Evolutionary conservation across 2,888 invertebrate genomes (phyloP).

Genomic region (Melangyna quadrimaculata): DNA sequence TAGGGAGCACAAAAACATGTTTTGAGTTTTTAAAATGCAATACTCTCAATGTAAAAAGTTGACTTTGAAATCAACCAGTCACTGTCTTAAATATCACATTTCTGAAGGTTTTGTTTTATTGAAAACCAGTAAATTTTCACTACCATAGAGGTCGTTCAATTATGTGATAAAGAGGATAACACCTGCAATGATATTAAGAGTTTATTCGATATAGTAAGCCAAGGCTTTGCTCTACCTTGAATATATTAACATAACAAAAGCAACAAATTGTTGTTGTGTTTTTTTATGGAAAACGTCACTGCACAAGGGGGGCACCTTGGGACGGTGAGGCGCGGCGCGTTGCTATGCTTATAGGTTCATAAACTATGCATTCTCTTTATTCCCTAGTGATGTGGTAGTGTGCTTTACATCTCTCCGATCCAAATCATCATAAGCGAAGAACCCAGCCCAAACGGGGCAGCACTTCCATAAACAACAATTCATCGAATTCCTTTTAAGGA

Average conservation of each 20-base stretch:
- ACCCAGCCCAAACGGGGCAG: constrained; percentile 51
- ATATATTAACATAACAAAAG: constrained; percentile 54
- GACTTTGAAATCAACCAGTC: too few relatives aligned
- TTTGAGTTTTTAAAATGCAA: too few relatives aligned
- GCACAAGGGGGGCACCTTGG: constrained; percentile 38
- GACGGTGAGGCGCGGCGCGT: background rate
- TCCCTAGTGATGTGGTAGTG: background rate
- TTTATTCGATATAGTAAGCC: constrained; percentile 30
- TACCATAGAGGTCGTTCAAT: constrained; percentile 44
- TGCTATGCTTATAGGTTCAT: background rate
- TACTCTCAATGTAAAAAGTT: too few relatives aligned
- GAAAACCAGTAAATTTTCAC: constrained; percentile 41
- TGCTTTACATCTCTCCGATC: constrained; percentile 18
- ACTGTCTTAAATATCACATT: background rate
- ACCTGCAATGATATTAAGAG: constrained; percentile 61
- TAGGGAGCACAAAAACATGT: too few relatives aligned
- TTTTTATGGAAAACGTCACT: constrained; percentile 1
- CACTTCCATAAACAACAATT: constrained; percentile 64
- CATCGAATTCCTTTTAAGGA: constrained; percentile 64
- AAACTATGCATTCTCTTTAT: constrained; percentile 15
- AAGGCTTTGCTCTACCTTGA: constrained; percentile 6
- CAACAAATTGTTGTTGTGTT: constrained; percentile 21
- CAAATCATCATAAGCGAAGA: constrained; percentile 44
- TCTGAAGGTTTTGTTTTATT: background rate
- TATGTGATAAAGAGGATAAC: constrained; percentile 62